A percentile compares a stretch with the other conserved stretches of the same genome.
Evolutionary conservation across 53 echinoderm and acorn worm species (phyloP).

Genomic region (Mesocentrotus franciscanus): DNA sequence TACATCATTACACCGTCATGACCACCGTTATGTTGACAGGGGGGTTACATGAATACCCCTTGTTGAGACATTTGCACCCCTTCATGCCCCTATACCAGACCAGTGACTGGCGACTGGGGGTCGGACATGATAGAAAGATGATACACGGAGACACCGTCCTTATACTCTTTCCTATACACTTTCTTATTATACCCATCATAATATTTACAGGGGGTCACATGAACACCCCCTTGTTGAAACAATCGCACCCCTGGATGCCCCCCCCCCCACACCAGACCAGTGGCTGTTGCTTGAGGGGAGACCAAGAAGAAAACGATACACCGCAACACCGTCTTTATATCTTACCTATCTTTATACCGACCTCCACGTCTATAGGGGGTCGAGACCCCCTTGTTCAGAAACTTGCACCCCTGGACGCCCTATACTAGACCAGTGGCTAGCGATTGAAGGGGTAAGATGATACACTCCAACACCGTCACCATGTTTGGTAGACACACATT

Average conservation of each 20-base stretch:
- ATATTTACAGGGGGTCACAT: neutral
- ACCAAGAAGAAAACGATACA: too few species aligned
- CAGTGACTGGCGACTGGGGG: neutral
- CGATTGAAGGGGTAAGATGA: neutral
- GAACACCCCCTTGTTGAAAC: neutral
- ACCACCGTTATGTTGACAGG: neutral
- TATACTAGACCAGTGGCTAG: neutral
- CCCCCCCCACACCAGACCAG: neutral
- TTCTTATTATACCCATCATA: neutral
- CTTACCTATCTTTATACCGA: too few species aligned
- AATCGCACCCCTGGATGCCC: neutral
- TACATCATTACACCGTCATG: neutral
- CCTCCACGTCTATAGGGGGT: too few species aligned
- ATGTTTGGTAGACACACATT: constrained; percentile 60
- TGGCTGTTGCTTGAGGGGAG: too few species aligned
- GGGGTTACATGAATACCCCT: constrained; percentile 25
- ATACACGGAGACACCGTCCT: neutral
- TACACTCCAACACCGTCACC: neutral
- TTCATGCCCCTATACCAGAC: neutral
- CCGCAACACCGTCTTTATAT: too few species aligned
- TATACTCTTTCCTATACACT: too few species aligned
- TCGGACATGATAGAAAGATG: neutral
- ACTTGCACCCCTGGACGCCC: neutral
- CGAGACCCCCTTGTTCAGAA: too few species aligned
- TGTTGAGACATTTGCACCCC: neutral